These are phyloP conservation scores for Caenorhabditis sinica DNA, from an alignment of 2,888 invertebrate genomes.

Conservation along the genomic window DNA sequence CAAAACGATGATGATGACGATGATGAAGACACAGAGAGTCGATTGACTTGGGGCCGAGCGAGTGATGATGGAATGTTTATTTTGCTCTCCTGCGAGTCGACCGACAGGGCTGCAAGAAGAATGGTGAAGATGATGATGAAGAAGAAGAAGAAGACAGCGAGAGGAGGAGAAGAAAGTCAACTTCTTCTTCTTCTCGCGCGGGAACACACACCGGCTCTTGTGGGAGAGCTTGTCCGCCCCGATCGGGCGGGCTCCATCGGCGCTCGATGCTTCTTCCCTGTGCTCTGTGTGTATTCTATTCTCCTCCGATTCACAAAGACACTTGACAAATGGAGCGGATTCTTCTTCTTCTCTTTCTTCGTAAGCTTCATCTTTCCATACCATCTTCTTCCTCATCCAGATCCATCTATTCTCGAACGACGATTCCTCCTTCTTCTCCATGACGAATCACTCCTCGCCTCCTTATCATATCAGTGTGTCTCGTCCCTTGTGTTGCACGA, in stretches of 20 bases:
- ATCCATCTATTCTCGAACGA: constrained; percentile 4
- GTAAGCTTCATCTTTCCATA: neutral
- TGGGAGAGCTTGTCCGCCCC: constrained; percentile 27
- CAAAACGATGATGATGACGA: constrained; percentile 33
- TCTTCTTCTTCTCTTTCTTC: neutral
- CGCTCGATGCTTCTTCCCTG: neutral
- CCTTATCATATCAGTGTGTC: constrained; percentile 59
- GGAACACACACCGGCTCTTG: constrained; percentile 36
- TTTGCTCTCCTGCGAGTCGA: constrained; percentile 46
- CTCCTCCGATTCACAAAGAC: constrained; percentile 45
- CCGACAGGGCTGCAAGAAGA: constrained; percentile 54
- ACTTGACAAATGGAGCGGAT: constrained; percentile 52
- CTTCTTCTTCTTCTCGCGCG: constrained; percentile 47
- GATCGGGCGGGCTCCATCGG: neutral
- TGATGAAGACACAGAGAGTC: constrained; percentile 16
- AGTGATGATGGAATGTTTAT: constrained; percentile 53
- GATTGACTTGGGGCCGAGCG: neutral
- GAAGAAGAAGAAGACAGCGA: constrained; percentile 17
- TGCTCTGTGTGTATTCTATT: constrained; percentile 41
- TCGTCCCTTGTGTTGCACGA: constrained; percentile 24
- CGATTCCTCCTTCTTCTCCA: neutral
- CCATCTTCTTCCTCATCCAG: constrained; percentile 3
- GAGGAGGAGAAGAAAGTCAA: constrained; percentile 51
- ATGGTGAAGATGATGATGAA: constrained; percentile 14
- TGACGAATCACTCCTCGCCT: constrained; percentile 29